Conservation (phyloP, 2,113 vertebrate species). For the Tyto alba region DNA sequence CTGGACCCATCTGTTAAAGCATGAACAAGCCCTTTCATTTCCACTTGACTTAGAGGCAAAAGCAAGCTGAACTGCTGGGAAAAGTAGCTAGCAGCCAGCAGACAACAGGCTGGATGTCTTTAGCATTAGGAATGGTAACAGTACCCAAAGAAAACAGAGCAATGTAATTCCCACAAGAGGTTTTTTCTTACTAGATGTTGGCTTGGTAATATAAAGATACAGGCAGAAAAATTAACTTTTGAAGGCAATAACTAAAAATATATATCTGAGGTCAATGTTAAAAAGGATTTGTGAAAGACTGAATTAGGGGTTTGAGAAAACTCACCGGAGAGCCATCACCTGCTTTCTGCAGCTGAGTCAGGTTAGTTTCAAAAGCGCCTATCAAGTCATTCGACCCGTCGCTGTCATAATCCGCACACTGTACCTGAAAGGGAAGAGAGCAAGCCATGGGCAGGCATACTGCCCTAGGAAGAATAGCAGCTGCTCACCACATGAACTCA, state of each 20-base stretch:
- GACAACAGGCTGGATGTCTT: not conserved
- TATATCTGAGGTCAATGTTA: not conserved
- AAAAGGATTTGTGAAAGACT: not conserved
- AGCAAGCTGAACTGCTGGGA: not conserved
- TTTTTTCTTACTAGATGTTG: not conserved
- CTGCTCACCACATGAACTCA: slow-evolving; percentile 30
- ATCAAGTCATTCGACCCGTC: slow-evolving; percentile 91
- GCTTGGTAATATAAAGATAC: not conserved
- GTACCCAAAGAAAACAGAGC: not conserved
- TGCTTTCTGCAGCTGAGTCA: slow-evolving; percentile 78
- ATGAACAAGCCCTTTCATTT: not conserved
- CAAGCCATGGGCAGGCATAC: not conserved
- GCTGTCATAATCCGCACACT: slow-evolving; percentile 84
- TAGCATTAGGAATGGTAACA: not conserved
- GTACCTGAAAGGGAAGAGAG: slow-evolving; percentile 72
- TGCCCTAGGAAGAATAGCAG: not conserved
- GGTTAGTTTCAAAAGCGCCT: slow-evolving; percentile 82
- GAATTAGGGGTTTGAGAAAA: not conserved
- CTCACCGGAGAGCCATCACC: slow-evolving; percentile 75
- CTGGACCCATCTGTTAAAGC: not conserved
- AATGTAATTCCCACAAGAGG: not conserved
- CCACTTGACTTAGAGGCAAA: not conserved
- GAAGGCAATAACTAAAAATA: not conserved
- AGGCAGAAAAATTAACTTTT: not conserved
- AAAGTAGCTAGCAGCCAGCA: not conserved